phyloP scores from a whole-genome alignment of 2,113 vertebrate species.

The Tenrec ecaudatus region DNA sequence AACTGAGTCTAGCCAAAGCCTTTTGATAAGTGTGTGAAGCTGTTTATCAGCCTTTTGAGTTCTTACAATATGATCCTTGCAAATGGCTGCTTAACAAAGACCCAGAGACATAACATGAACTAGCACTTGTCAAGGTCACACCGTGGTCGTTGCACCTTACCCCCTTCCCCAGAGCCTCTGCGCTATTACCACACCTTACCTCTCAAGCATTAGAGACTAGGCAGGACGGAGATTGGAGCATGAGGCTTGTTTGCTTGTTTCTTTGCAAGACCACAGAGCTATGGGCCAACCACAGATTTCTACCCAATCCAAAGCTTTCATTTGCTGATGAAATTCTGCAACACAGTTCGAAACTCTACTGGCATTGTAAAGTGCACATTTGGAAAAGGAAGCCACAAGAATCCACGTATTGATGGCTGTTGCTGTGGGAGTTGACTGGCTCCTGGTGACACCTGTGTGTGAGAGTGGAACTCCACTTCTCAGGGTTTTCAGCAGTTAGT shows the following conservation, averaged over 20 bases:
- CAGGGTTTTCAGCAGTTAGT: not conserved
- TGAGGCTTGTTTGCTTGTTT: not conserved
- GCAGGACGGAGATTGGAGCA: not conserved
- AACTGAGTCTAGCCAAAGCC: not conserved
- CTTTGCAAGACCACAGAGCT: not conserved
- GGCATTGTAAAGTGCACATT: not conserved
- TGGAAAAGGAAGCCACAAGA: constrained; percentile 11
- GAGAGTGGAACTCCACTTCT: not conserved
- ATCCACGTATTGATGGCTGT: not conserved
- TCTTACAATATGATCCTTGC: not conserved
- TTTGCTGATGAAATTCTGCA: not conserved
- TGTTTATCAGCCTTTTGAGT: constrained; percentile 5
- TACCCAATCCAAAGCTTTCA: no score
- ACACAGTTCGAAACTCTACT: not conserved
- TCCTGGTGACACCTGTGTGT: not conserved
- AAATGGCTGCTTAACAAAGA: not conserved
- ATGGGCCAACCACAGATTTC: not conserved
- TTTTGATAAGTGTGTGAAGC: not conserved
- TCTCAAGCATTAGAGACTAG: not conserved
- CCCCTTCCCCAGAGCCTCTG: not conserved
- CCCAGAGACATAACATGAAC: not conserved
- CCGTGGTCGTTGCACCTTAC: no score
- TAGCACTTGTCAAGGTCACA: not conserved
- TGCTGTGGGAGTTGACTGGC: not conserved
- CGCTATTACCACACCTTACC: not conserved